Evolutionary conservation across 1,140 invertebrate species (phyloP), one percentile per base, ranked within the genome.

Genomic region (Sitophilus oryzae): DNA sequence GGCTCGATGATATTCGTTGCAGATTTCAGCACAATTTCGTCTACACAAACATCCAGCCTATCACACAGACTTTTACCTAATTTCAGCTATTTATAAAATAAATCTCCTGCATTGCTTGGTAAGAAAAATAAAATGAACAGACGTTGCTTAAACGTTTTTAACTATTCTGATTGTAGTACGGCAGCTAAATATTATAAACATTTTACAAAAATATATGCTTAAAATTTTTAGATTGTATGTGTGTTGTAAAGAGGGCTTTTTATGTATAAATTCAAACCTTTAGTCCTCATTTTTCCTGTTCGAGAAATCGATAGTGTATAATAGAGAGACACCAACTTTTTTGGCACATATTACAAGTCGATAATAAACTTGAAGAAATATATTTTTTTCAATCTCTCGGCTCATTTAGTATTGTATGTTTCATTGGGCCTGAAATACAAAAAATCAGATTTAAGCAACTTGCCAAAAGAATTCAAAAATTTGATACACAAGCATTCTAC

Each of bases 381-480:
- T 51, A n/a, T 43, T 63, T 63, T 64, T 64, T 63, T 62, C 66
- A 64, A 66, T 62, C 56, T 56, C 46, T 56, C 58, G 58, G 59
- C 53, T 59, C 50, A 66, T 62, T 47, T 60, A 59, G 62, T 65
- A 65, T 60, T 66, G 58, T 67, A 65, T 65, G 58, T 67, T 67
- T 69, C 66, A 70, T 70, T 70, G 67, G 62, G 66, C 68, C 67
- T 70, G 68, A 66, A 70, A 70, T 57, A 65, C 59, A 65, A 61
- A 66, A 66, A 65, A 50, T 37, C 10, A 25, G 37, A 52, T 51
- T 61, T 61, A 61, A 50, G 49, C 50, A 52, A 52, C 46, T 37
- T 51, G 4, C 16, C 34, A 14, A n/a, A 46, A 36, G 16, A 40
- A 25, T 45, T 20, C 23, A 43, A 56, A 46, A 41, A 38, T 49